Conservation (phyloP, 2,888 invertebrate species). For the Meteorus cinctellus region DNA sequence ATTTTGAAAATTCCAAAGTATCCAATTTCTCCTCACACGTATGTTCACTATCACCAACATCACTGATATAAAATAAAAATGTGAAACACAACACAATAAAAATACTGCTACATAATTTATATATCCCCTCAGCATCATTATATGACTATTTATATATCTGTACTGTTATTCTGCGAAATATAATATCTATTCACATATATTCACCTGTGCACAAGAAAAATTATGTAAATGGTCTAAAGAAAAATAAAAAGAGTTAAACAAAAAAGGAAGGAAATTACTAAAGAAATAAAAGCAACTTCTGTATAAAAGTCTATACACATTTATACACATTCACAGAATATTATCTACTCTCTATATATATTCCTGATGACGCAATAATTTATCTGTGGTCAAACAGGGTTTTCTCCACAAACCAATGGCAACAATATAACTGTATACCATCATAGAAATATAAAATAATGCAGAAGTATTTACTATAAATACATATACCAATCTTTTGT, state of each 20-base stretch:
- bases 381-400: conserved; percentile 1
- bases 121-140: too few species aligned
- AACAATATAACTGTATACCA: background rate
- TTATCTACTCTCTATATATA: background rate
- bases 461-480: background rate
- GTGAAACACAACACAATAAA: too few species aligned
- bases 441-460: background rate
- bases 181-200: too few species aligned
- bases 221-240: background rate
- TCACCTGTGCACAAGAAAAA: background rate
- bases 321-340: background rate
- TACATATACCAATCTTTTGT: background rate
- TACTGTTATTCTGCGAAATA: too few species aligned
- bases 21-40: too few species aligned
- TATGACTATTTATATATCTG: too few species aligned
- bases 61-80: too few species aligned
- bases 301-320: too few species aligned
- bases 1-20: too few species aligned
- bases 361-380: background rate
- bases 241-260: background rate
- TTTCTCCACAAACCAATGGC: background rate
- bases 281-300: background rate
- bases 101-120: too few species aligned
- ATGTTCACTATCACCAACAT: too few species aligned
- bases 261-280: background rate